phyloP scores from a whole-genome alignment of 1,140 invertebrate species.

The Lineus longissimus region DNA sequence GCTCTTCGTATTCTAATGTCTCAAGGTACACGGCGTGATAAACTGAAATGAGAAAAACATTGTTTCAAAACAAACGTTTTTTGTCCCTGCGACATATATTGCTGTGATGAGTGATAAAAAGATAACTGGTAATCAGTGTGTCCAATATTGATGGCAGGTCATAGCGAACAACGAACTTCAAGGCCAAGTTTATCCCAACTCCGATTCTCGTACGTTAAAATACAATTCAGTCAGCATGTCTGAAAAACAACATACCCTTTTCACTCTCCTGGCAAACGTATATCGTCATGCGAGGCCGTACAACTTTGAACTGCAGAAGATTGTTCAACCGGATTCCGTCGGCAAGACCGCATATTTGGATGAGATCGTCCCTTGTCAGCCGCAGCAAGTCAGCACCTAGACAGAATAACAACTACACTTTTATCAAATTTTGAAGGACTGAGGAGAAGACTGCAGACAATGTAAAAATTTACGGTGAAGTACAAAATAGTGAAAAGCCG shows the following conservation, averaged over 20 bases:
- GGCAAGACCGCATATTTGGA: constrained; percentile 88
- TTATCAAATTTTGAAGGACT: not conserved
- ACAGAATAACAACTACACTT: not conserved
- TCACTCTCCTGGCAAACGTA: constrained; percentile 68
- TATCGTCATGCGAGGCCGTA: constrained; percentile 72
- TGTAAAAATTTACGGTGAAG: too few relatives aligned
- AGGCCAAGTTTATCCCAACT: not conserved
- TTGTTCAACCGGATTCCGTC: constrained; percentile 89
- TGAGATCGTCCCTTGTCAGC: constrained; percentile 81
- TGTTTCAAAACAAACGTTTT: not conserved
- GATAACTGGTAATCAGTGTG: not conserved
- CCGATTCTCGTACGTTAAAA: not conserved
- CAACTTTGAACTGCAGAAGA: constrained; percentile 72
- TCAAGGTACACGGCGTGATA: constrained; percentile 80
- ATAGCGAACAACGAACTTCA: not conserved
- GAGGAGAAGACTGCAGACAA: not conserved
- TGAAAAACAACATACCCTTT: constrained; percentile 32
- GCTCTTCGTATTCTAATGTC: constrained; percentile 62
- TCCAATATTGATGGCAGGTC: not conserved
- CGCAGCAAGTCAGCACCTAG: constrained; percentile 75
- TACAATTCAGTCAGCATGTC: not conserved
- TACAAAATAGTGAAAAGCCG: too few relatives aligned
- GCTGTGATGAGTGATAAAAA: not conserved
- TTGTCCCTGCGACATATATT: not conserved
- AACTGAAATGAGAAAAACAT: constrained; percentile 52